Percentiles rank a stretch among this genome's conserved stretches.
Conservation (phyloP, 2,797 vertebrate species). For the Bovichtus diacanthus region DNA sequence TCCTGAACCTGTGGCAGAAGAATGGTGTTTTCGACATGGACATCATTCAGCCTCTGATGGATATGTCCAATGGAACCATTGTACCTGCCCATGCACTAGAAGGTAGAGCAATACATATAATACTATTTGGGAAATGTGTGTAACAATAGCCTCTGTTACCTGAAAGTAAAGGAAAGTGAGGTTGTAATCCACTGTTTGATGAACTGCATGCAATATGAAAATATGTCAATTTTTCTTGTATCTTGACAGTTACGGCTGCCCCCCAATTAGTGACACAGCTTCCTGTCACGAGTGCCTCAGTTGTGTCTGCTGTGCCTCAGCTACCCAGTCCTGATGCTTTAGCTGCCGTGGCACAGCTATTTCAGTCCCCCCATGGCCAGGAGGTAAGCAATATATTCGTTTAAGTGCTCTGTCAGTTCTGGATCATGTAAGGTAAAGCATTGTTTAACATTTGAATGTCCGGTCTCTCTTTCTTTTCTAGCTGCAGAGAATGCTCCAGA, state of each 20-base stretch:
- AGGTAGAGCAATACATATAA: conserved; percentile 54
- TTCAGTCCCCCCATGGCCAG: conserved; percentile 93
- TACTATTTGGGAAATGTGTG: neutral
- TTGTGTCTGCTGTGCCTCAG: conserved; percentile 78
- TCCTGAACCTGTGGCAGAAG: conserved; percentile 98
- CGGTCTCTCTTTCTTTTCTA: conserved; percentile 48
- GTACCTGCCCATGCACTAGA: conserved; percentile 62
- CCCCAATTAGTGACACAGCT: conserved; percentile 77
- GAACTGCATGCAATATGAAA: neutral
- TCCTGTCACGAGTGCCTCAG: conserved; percentile 82
- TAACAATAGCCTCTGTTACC: neutral
- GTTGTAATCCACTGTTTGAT: neutral
- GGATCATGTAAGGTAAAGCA: neutral
- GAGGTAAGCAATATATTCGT: conserved; percentile 84
- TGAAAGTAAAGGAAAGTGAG: neutral
- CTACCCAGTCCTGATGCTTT: conserved; percentile 92
- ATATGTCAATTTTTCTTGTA: neutral
- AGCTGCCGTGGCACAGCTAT: conserved; percentile 94
- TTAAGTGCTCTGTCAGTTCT: neutral
- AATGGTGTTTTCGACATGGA: conserved; percentile 97
- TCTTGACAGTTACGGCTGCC: conserved; percentile 81
- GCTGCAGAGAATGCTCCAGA: conserved; percentile 97
- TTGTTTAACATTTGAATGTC: neutral
- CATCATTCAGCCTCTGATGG: conserved; percentile 95
- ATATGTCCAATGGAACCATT: conserved; percentile 90